These are phyloP conservation scores for Vimba vimba DNA, from an alignment of 2,113 vertebrate genomes.

Conservation along the genomic window DNA sequence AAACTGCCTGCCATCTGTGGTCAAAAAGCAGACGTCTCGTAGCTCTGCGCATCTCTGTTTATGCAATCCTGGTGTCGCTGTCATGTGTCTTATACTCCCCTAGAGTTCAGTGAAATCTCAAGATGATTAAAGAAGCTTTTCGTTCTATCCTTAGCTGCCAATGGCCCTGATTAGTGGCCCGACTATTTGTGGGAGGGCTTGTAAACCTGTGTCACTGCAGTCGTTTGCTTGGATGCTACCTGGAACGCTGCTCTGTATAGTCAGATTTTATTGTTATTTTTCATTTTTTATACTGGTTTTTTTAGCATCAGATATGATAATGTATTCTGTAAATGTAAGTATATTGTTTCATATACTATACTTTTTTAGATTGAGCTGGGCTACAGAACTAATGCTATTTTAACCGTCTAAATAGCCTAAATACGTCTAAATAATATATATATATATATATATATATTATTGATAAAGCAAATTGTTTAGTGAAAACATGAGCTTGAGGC, in stretches of 20 bases:
- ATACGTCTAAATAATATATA: no score
- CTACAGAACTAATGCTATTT: neutral
- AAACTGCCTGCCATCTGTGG: neutral
- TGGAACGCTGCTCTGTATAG: neutral
- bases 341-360: constrained; percentile 6
- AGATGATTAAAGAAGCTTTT: constrained; percentile 84
- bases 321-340: constrained; percentile 75
- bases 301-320: constrained; percentile 62
- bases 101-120: constrained; percentile 66
- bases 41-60: constrained; percentile 13
- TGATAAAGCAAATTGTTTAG: neutral
- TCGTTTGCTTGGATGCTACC: constrained; percentile 1
- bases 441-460: neutral
- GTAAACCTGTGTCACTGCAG: constrained; percentile 40
- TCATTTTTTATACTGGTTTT: constrained; percentile 17
- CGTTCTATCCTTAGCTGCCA: constrained; percentile 82
- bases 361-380: neutral
- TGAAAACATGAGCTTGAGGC: neutral
- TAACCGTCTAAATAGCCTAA: neutral
- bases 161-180: constrained; percentile 58
- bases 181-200: constrained; percentile 63
- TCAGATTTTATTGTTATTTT: neutral
- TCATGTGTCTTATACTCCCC: constrained; percentile 16
- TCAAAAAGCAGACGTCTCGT: neutral
- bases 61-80: constrained; percentile 38